Base-by-base conservation (phyloP, 2,888 invertebrate genomes). In the Sacculina carcini region DNA sequence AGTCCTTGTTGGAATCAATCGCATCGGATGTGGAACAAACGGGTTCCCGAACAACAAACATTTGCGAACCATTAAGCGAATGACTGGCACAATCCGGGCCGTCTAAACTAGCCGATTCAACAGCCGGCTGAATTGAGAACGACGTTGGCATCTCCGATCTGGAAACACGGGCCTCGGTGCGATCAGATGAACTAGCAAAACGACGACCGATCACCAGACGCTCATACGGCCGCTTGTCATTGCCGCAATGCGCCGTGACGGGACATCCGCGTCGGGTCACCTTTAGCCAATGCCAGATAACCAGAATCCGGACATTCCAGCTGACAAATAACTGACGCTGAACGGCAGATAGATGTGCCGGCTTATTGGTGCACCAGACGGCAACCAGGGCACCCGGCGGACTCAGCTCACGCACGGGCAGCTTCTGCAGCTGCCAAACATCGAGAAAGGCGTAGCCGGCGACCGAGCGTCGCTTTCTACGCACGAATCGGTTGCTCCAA, bases 401-500 rank as follows among this genome's bases (percentile, higher is more conserved):
- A 26, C 78, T 66, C 1, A 85, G 66, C 14, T 70, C 62, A 14
- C 68, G 64, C 1, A 87, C 66, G 0, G 85, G 81, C 58, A 92
- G 69, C 16, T 73, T 66, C 2, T 71, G 68, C 51, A 94, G 71
- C 51, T 79, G 76, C 56, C 76, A 72, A 62, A 83, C 79, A 56
- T 74, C 73, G 70, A 89, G 72, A 78, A 81, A 82, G 57, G 72
- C 65, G 64, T 86, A 86, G 56, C 81, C 82, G 65, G 52, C 66
- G 59, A 42, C 12, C 26, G 3, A 39, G 2, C n/a, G 14, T 19
- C 44, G 44, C 19, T 44, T 44, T 55, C 92, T 73, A 59, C 86
- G 74, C 47, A 92, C 85, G 56, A 84, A 90, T 66, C 87, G 89
- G 64, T 94, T 94, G 71, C 79, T 77, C 94, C 94, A 96, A 0